Percentiles rank a stretch among this genome's conserved stretches.
phyloP scores from a whole-genome alignment of 2,797 vertebrate species.

The Danio choprae region DNA sequence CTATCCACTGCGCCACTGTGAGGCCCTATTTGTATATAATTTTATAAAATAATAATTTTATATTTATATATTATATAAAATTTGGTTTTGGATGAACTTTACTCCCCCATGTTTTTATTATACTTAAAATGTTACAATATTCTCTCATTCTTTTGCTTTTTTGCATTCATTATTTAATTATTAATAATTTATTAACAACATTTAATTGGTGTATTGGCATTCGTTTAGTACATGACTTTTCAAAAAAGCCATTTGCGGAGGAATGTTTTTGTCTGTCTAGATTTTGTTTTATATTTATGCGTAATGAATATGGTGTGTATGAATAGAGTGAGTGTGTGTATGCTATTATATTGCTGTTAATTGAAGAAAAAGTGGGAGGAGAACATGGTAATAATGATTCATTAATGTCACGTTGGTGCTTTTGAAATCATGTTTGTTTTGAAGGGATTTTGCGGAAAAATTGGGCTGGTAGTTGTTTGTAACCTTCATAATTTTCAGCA shows the following conservation, averaged over 20 bases:
- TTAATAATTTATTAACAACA: not conserved
- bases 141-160: not conserved
- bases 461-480: not conserved
- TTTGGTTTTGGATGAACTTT: not conserved
- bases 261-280: not conserved
- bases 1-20: too few relatives aligned
- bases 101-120: not conserved
- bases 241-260: not conserved
- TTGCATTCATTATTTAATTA: not conserved
- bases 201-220: not conserved
- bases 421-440: slow-evolving; percentile 10
- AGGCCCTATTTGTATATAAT: too few relatives aligned
- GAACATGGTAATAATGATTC: not conserved
- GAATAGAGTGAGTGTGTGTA: not conserved
- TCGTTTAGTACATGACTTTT: not conserved
- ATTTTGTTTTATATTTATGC: not conserved
- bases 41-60: too few relatives aligned
- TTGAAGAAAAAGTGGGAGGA: not conserved
- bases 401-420: not conserved
- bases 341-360: not conserved
- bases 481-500: not conserved
- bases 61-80: too few relatives aligned
- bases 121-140: not conserved
- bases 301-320: not conserved
- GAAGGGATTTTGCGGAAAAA: not conserved